Percentiles rank a stretch among this genome's conserved stretches.
Evolutionary conservation across 2,113 vertebrate species (phyloP).

Genomic region (Pardalotus punctatus): DNA sequence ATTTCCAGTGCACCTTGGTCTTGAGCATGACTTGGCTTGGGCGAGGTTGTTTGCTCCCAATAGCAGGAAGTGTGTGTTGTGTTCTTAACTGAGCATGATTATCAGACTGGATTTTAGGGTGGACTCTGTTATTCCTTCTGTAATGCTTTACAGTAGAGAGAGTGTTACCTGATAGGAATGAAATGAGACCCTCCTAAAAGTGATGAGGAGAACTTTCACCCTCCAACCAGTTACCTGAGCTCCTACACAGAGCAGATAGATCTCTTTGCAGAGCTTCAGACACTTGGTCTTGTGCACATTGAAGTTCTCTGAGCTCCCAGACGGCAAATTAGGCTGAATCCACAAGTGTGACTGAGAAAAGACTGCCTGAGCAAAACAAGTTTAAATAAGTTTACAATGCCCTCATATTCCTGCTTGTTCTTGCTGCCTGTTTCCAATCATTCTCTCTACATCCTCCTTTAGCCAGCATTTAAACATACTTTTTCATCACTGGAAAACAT

Average conservation of each 20-base stretch:
- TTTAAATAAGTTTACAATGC: neutral
- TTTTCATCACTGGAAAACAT: neutral
- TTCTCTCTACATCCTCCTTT: neutral
- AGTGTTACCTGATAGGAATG: neutral
- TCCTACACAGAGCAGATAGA: neutral
- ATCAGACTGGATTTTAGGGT: neutral
- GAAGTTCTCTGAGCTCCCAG: neutral
- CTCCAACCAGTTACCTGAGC: neutral
- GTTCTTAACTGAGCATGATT: neutral
- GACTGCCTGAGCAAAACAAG: neutral
- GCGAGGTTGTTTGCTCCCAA: neutral
- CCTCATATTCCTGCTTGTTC: neutral
- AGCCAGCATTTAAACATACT: neutral
- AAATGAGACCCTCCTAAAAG: neutral
- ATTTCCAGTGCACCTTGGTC: neutral
- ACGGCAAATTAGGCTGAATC: neutral
- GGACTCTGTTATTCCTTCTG: conserved; percentile 1
- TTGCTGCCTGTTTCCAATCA: neutral
- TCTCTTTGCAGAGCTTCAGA: neutral
- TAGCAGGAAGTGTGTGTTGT: neutral
- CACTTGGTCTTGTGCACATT: neutral
- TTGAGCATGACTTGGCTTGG: neutral
- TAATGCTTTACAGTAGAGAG: neutral
- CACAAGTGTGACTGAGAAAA: neutral
- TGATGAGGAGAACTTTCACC: neutral